Conservation (phyloP, 1,140 invertebrate genomes). For the Trichomalopsis sarcophagae region DNA sequence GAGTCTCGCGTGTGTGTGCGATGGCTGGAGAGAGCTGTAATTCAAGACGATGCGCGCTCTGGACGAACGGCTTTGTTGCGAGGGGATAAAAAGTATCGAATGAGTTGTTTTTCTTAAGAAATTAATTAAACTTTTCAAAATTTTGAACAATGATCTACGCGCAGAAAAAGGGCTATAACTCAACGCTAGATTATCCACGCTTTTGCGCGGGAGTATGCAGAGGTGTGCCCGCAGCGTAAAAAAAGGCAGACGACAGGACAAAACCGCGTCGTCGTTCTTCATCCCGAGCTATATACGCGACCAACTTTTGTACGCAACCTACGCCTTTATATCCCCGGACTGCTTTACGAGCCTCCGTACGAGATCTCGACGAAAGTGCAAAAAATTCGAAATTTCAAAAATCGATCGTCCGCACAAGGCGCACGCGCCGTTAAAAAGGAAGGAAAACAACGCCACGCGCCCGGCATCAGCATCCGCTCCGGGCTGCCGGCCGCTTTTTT, state of each 20-base stretch:
- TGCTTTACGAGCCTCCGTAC: background rate
- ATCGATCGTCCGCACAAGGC: too few relatives aligned
- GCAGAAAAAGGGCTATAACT: too few relatives aligned
- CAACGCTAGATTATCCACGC: background rate
- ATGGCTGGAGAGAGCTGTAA: slow-evolving; percentile 1
- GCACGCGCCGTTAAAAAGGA: slow-evolving; percentile 52
- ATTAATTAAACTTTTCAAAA: too few relatives aligned
- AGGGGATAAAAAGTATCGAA: too few relatives aligned
- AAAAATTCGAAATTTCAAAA: too few relatives aligned
- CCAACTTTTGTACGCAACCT: slow-evolving; percentile 31
- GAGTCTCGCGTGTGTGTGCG: background rate
- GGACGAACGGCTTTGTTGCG: background rate
- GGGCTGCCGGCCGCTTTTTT: slow-evolving; percentile 1
- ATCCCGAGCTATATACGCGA: background rate
- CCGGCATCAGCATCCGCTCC: background rate
- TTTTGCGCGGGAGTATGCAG: background rate
- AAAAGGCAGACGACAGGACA: slow-evolving; percentile 3
- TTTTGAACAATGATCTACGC: too few relatives aligned
- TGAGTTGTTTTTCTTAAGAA: too few relatives aligned
- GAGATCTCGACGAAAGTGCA: too few relatives aligned
- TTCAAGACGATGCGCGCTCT: background rate
- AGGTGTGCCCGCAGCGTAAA: background rate
- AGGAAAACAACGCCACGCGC: slow-evolving; percentile 45
- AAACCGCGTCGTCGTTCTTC: background rate
- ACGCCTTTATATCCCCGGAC: slow-evolving; percentile 27